Conservation (phyloP, 2,888 invertebrate species). For the Kuschelorhynchus macadamiae region DNA sequence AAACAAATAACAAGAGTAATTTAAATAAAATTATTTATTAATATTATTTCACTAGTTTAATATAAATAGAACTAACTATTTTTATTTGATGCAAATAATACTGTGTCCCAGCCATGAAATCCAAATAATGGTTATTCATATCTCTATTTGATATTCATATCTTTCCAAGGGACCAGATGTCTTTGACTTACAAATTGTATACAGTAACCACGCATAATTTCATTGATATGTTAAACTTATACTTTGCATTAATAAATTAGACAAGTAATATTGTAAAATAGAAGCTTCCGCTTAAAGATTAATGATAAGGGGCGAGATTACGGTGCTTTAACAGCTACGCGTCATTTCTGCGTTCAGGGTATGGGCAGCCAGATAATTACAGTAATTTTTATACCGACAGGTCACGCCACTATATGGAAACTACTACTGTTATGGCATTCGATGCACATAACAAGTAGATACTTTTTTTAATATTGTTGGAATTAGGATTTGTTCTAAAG, state of each 20-base stretch:
- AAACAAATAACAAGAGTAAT: no score
- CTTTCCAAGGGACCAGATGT: slow-evolving; percentile 30
- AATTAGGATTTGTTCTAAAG: no score
- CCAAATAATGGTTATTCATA: slow-evolving; percentile 30
- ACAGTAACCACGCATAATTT: slow-evolving; percentile 6
- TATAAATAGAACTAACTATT: background rate
- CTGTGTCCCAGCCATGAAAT: background rate
- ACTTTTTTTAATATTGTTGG: no score
- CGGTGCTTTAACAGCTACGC: slow-evolving; percentile 30
- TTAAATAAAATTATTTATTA: no score
- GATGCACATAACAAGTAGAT: no score
- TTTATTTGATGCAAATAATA: background rate
- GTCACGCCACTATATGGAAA: slow-evolving; percentile 19
- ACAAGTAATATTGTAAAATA: slow-evolving; percentile 13
- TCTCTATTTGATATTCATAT: slow-evolving; percentile 20
- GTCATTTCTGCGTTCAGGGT: slow-evolving; percentile 36
- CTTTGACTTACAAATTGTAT: slow-evolving; percentile 42
- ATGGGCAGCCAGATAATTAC: slow-evolving; percentile 29
- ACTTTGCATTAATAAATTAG: slow-evolving; percentile 21
- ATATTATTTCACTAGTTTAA: no score
- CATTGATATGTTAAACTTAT: slow-evolving; percentile 9
- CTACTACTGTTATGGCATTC: no score
- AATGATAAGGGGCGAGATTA: slow-evolving; percentile 20
- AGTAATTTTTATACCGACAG: slow-evolving; percentile 21
- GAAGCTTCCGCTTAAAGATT: slow-evolving; percentile 30